Evolutionary conservation across 2,113 vertebrate species (phyloP).

Genomic region (Notothenia rossii): DNA sequence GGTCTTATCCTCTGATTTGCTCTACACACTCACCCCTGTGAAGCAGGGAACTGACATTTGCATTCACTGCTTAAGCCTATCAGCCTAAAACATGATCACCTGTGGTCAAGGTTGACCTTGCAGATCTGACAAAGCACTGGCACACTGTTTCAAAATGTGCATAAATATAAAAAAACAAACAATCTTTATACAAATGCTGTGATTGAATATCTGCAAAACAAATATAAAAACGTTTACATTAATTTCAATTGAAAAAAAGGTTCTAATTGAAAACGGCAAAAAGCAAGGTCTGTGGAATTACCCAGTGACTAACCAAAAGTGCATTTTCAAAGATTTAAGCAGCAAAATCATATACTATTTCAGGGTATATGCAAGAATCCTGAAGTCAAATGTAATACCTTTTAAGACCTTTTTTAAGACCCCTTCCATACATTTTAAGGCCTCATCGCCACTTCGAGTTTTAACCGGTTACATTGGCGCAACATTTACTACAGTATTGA

Average conservation of each 20-base stretch:
- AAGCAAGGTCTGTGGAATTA: not conserved
- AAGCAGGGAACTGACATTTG: constrained; percentile 9
- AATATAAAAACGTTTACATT: not conserved
- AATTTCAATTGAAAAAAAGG: not conserved
- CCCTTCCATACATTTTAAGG: no score
- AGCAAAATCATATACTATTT: not conserved
- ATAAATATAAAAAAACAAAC: not conserved
- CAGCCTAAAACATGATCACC: not conserved
- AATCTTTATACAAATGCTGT: not conserved
- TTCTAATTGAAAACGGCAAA: not conserved
- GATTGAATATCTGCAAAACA: not conserved
- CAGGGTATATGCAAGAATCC: no score
- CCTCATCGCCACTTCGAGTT: no score
- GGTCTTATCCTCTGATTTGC: constrained; percentile 12
- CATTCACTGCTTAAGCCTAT: constrained; percentile 2
- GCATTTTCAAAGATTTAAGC: not conserved
- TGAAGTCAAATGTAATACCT: no score
- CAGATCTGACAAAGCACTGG: constrained; percentile 6
- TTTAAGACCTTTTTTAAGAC: no score
- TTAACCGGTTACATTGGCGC: no score
- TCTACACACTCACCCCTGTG: constrained; percentile 13
- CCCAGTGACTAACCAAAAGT: not conserved
- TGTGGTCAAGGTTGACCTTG: constrained; percentile 13
- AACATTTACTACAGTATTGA: no score
- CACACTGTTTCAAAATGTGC: constrained; percentile 9